Evolutionary conservation across 2,113 vertebrate species (phyloP).

Genomic region (Myotis brandtii): DNA sequence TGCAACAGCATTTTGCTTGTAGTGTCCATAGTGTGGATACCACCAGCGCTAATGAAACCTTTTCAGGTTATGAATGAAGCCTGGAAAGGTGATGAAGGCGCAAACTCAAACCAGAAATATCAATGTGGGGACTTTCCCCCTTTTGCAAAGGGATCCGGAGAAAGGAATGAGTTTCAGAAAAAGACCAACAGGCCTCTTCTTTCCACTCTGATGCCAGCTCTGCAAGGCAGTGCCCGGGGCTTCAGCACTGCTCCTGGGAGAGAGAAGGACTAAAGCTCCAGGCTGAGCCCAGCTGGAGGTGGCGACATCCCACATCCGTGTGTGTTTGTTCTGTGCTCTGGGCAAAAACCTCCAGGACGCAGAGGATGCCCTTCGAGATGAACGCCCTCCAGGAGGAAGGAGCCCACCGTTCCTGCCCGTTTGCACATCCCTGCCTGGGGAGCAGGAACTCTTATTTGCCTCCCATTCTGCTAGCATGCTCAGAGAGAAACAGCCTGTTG

Average conservation of each 20-base stretch:
- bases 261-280: neutral
- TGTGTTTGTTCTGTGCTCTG: neutral
- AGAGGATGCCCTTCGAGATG: neutral
- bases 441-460: neutral
- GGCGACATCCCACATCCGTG: fast-evolving
- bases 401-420: fast-evolving
- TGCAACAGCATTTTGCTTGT: neutral
- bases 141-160: neutral
- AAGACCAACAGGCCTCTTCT: neutral
- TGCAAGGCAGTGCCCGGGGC: neutral
- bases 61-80: neutral
- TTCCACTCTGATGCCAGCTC: neutral
- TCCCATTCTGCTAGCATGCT: neutral
- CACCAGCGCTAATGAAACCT: neutral
- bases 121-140: neutral
- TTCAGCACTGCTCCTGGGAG: neutral
- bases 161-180: neutral
- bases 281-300: too few relatives aligned
- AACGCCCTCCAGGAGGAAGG: neutral
- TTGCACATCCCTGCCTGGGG: neutral
- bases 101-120: neutral
- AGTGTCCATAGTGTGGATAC: fast-evolving
- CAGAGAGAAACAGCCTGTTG: neutral
- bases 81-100: neutral
- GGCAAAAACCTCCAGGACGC: neutral